phyloP scores from a whole-genome alignment of 1,140 invertebrate species.

The Leptopilina boulardi region DNA sequence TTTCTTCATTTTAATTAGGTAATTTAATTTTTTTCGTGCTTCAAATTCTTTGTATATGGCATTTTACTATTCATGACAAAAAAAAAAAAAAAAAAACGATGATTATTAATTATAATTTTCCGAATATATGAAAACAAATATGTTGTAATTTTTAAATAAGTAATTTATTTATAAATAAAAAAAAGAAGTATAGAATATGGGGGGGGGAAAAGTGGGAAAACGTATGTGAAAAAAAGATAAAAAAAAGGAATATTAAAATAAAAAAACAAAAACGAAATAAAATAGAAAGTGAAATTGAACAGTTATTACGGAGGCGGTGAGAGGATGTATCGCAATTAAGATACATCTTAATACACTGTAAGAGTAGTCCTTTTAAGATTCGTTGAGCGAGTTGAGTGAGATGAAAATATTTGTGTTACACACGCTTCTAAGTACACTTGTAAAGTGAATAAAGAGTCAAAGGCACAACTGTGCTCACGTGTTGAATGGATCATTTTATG shows the following conservation, averaged over 20 bases:
- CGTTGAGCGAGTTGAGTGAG: slow-evolving; percentile 18
- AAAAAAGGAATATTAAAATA: not conserved
- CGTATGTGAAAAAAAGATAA: not conserved
- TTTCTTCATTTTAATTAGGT: too few species aligned
- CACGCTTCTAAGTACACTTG: not conserved
- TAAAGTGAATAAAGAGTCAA: slow-evolving; percentile 25
- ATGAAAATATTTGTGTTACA: slow-evolving; percentile 33
- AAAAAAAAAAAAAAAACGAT: too few species aligned
- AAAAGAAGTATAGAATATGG: too few species aligned
- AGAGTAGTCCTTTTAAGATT: slow-evolving; percentile 6
- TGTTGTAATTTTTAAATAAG: too few species aligned
- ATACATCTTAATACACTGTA: slow-evolving; percentile 19
- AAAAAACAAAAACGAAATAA: not conserved
- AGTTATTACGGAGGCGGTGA: slow-evolving; percentile 15
- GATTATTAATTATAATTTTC: too few species aligned
- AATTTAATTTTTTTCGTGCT: too few species aligned
- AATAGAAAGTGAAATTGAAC: not conserved
- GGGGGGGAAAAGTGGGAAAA: too few species aligned
- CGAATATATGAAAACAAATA: too few species aligned
- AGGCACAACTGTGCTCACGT: slow-evolving; percentile 9
- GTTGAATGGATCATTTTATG: slow-evolving; percentile 8
- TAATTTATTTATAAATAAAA: too few species aligned
- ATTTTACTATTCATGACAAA: too few species aligned
- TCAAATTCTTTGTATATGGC: too few species aligned
- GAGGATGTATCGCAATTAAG: slow-evolving; percentile 6